Conservation (phyloP, 30 jellyfish, hydroid and myxozoan species). For the Pseudorhiza aurosa region DNA sequence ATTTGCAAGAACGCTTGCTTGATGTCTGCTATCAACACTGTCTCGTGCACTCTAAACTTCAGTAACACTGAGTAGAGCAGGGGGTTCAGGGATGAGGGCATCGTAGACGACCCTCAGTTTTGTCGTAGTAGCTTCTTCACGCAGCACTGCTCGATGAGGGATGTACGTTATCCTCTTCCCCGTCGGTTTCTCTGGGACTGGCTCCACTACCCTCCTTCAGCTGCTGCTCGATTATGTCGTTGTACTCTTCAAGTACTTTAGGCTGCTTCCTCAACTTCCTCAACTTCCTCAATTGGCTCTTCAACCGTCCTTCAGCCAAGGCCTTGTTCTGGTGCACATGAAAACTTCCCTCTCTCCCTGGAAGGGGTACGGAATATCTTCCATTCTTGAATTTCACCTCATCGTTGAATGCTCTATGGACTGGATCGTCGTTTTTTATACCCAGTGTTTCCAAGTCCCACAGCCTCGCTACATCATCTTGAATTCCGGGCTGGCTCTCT, state of each 20-base stretch:
- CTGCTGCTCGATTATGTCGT: conserved; percentile 48
- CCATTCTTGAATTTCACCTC: conserved; percentile 11
- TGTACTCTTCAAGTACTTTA: conserved; percentile 13
- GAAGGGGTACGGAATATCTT: conserved; percentile 48
- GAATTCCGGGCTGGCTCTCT: background rate
- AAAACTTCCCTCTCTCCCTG: conserved; percentile 54
- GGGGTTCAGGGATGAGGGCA: conserved; percentile 53
- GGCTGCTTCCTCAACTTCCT: conserved; percentile 31
- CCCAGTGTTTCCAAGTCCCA: conserved; percentile 60
- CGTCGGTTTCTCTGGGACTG: conserved; percentile 30
- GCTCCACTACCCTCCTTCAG: conserved; percentile 56
- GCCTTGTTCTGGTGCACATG: conserved; percentile 25
- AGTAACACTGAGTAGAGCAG: conserved; percentile 26
- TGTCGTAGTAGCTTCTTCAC: conserved; percentile 63
- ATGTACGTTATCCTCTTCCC: conserved; percentile 42
- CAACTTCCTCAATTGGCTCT: conserved; percentile 24
- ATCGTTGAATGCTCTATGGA: conserved; percentile 19
- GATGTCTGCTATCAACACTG: conserved; percentile 37
- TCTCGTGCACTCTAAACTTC: conserved; percentile 35
- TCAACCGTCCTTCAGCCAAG: conserved; percentile 52
- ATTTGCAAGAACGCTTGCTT: conserved; percentile 61
- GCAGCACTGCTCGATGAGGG: conserved; percentile 42
- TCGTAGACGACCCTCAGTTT: conserved; percentile 58
- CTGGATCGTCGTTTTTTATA: conserved; percentile 38
- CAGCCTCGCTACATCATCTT: conserved; percentile 34